Base-by-base conservation (phyloP, 2,888 invertebrate genomes). In the Conistra vaccinii region DNA sequence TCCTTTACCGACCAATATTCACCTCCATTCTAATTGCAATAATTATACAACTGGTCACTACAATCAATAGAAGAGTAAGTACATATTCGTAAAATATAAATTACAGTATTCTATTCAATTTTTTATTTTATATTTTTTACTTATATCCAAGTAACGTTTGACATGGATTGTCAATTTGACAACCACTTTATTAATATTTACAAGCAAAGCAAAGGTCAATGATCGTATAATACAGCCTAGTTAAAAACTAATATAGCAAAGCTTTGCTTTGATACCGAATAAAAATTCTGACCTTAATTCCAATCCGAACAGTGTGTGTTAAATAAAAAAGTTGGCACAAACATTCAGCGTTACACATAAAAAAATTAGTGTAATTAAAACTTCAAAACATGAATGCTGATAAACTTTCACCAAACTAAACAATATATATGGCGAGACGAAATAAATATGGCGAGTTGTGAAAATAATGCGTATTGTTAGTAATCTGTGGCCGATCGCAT, bases 401-500 rank as follows among this genome's bases (percentile, higher is more conserved):
- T 84, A 77, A 82, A 82, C 84, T 83, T 86, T 86, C 85, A 74
- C 85, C 60, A 62, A 85, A 75, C 63, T 76, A 76, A 72, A 76
- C 67, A 78, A 72, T 57, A 69, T 55, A 75, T 87, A n/a, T n/a
- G n/a, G n/a, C n/a, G n/a, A n/a, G 79, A 83, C 80, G 83, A 81
- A 84, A 85, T 78, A 76, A 81, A 70, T 70, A 80, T 69, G 69
- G 76, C 68, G 65, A 67, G 68, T 74, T 76, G 78, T 86, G 78
- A 78, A 86, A 87, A 86, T 79, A 85, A 80, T 77, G 77, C 67
- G 79, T 84, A 81, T 79, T 81, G 85, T 87, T 81, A 79, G 79
- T 85, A 85, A 83, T 87, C 86, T 80, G 73, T 69, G 84, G 83
- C 72, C 78, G 87, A 85, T 87, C 84, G 85, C 83, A 85, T 85